Base-by-base conservation (phyloP, 2,888 invertebrate species). In the Tanypteryx hageni region DNA sequence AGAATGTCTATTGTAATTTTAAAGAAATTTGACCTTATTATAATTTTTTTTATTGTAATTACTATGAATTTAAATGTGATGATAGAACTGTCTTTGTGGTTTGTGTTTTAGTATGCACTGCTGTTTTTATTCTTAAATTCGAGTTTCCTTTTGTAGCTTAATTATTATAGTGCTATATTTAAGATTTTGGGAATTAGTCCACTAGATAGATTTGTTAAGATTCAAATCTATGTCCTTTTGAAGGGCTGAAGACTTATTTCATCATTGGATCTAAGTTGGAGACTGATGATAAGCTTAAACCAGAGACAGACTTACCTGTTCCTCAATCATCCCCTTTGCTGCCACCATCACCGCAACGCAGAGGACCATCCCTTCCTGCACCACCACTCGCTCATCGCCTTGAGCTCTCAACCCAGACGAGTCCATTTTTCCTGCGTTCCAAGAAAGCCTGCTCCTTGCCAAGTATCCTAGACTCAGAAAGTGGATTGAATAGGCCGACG, bases 211-310 rank as follows among this genome's bases (percentile, higher is more conserved):
- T 44, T 44, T 44, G 5, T 44, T 44, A 44, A 44, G 44, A 44
- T 44, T 44, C 44, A 27, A 76, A 92, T 92, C 27, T 56, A 44
- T 92, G 93, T 92, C 93, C 93, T 92, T 93, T 95, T 95, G 92
- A 95, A 98, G 98, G 97, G 94, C 96, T 98, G 94, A 98, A 97
- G 95, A 98, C 98, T 0, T 98, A 97, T 95, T 99, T 98, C 95
- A 98, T 99, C 93, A 96, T 97, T 94, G 97, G 97, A 58, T 96
- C 97, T 57, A 97, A 97, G 94, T 95, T 96, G 93, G 96, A 96
- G 94, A 95, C 95, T 56, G 83, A 83, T 27, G 83, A 56, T 83
- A 18, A 56, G 2, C 56, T 83, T 16, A 89, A 89, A 44, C 31
- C 31, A 16, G 64, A 59, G n/a, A 44, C 89, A 64, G 61, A 64